Conservation (phyloP, 2,888 invertebrate genomes). For the Macaria notata region DNA sequence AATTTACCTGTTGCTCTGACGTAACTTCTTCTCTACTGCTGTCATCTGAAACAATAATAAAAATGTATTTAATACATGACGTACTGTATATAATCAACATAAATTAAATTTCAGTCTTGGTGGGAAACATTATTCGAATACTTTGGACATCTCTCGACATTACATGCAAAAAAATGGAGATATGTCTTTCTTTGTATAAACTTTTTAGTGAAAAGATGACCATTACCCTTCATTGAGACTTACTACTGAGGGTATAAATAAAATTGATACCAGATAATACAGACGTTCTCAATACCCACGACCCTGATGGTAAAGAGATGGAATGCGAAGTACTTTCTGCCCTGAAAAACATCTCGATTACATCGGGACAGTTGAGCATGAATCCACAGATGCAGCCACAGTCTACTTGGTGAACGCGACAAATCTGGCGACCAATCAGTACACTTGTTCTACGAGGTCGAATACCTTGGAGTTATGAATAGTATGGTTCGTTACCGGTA, state of each 20-base stretch:
- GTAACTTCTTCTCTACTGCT: constrained; percentile 72
- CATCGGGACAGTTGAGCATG: constrained; percentile 39
- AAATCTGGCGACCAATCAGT: constrained; percentile 30
- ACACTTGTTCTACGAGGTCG: constrained; percentile 18
- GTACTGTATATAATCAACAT: too few species aligned
- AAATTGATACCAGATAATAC: not conserved
- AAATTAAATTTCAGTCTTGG: too few species aligned
- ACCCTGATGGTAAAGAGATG: constrained; percentile 10
- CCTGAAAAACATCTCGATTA: constrained; percentile 45
- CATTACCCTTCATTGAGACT: too few species aligned
- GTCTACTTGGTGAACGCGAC: constrained; percentile 47
- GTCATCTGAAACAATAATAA: constrained; percentile 71
- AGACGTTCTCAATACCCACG: constrained; percentile 10
- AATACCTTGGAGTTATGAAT: constrained; percentile 20
- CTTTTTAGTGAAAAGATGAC: too few species aligned
- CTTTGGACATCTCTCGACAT: too few species aligned
- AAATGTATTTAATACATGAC: constrained; percentile 7
- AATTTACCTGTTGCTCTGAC: constrained; percentile 72
- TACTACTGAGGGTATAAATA: too few species aligned
- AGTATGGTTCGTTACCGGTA: constrained; percentile 20
- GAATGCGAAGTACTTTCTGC: constrained; percentile 35
- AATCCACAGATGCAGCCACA: constrained; percentile 36
- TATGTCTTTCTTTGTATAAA: too few species aligned
- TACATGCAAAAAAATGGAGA: too few species aligned
- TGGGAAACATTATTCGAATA: too few species aligned